phyloP scores from a whole-genome alignment of 1,140 invertebrate genomes.

The Glossosoma conforme region DNA sequence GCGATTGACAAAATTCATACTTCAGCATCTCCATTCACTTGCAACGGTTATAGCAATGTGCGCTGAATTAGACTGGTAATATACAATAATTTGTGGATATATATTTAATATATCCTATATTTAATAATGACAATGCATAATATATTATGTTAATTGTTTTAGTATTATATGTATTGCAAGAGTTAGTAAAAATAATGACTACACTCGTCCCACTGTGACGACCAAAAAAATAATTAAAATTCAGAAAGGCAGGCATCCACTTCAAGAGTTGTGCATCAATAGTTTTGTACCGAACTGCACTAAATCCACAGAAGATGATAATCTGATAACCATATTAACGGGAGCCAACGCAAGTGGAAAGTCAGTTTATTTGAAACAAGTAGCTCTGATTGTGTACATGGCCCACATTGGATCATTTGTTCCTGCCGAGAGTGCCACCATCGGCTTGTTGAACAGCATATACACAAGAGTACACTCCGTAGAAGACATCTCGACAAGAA shows the following conservation, averaged over 20 bases:
- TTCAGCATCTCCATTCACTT: conserved; percentile 57
- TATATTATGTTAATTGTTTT: conserved; percentile 29
- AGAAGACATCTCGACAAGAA: conserved; percentile 71
- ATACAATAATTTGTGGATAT: too few species aligned
- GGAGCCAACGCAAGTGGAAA: conserved; percentile 91
- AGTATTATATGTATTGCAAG: conserved; percentile 70
- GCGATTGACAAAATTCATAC: conserved; percentile 58
- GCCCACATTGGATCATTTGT: conserved; percentile 87
- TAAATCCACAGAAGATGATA: conserved; percentile 48
- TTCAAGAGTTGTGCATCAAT: conserved; percentile 63
- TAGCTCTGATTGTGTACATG: conserved; percentile 71
- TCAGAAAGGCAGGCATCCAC: conserved; percentile 69
- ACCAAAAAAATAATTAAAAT: conserved; percentile 60
- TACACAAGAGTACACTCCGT: conserved; percentile 67
- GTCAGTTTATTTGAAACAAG: conserved; percentile 85
- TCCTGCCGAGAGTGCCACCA: conserved; percentile 67
- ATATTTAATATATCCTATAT: neutral
- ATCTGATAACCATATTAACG: conserved; percentile 73
- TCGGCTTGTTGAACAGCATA: conserved; percentile 69
- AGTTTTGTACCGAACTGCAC: conserved; percentile 73
- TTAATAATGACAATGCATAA: conserved; percentile 6
- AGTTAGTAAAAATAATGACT: conserved; percentile 66
- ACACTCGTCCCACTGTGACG: conserved; percentile 62
- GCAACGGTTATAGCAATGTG: conserved; percentile 58
- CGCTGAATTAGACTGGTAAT: conserved; percentile 71